Conservation (phyloP, 2,888 invertebrate species). For the Teleiodes luculella region DNA sequence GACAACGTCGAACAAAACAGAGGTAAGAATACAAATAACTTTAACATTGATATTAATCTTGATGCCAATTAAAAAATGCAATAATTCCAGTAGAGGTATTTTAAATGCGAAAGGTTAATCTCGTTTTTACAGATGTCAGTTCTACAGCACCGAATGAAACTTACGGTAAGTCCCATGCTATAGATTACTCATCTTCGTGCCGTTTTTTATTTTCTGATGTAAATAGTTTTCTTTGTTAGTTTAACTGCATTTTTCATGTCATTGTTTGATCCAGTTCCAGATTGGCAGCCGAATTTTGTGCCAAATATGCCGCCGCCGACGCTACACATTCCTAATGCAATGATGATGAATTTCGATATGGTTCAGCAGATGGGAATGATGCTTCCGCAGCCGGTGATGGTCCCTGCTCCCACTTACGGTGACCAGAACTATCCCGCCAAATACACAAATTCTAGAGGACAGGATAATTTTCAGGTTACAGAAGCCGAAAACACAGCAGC, state of each 20-base stretch:
- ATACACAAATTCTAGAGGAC: neutral
- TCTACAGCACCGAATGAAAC: neutral
- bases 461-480: neutral
- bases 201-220: neutral
- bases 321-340: constrained; percentile 9
- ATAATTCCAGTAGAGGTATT: neutral
- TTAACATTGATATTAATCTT: neutral
- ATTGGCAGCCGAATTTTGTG: constrained; percentile 35
- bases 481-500: neutral
- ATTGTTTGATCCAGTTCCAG: constrained; percentile 42
- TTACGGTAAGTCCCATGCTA: neutral
- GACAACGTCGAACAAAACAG: constrained; percentile 28
- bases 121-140: neutral
- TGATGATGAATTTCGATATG: constrained; percentile 15
- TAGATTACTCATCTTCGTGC: neutral
- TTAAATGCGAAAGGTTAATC: neutral
- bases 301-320: neutral
- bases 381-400: constrained; percentile 26
- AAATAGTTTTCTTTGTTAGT: neutral
- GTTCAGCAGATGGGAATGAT: constrained; percentile 15
- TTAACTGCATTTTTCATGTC: neutral
- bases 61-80: neutral
- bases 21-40: constrained; percentile 28
- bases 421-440: neutral
- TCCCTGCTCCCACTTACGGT: constrained; percentile 23